phyloP scores from a whole-genome alignment of 2,888 invertebrate genomes.

The Tiliacea citrago region DNA sequence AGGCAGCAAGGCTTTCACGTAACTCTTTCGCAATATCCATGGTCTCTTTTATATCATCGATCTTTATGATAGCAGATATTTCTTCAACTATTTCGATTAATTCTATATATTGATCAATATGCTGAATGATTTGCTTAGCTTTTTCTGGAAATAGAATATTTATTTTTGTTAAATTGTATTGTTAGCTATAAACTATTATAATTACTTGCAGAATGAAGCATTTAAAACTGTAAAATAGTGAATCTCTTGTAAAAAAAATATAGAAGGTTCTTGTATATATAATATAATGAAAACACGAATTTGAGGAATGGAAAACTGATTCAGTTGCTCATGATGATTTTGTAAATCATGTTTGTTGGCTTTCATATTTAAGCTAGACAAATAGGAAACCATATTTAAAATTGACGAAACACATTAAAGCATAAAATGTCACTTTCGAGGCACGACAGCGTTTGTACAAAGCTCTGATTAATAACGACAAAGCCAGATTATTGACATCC shows the following conservation, averaged over 20 bases:
- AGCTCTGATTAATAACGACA: constrained; percentile 61
- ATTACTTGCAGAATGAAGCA: constrained; percentile 14
- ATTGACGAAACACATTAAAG: constrained; percentile 24
- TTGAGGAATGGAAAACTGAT: background rate
- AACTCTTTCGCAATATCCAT: constrained; percentile 78
- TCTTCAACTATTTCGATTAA: constrained; percentile 82
- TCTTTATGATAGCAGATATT: constrained; percentile 76
- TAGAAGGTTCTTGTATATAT: background rate
- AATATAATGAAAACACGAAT: background rate
- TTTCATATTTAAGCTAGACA: background rate
- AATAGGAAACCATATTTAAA: background rate
- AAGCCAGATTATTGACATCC: constrained; percentile 60
- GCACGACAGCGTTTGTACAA: constrained; percentile 63
- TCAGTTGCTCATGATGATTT: background rate
- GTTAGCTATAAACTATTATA: background rate
- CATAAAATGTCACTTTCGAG: constrained; percentile 10
- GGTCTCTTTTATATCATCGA: constrained; percentile 77
- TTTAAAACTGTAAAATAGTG: background rate
- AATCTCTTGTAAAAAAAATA: background rate
- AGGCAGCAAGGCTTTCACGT: constrained; percentile 70
- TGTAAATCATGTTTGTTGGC: background rate
- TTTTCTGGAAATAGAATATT: constrained; percentile 73
- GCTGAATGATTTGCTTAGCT: constrained; percentile 72
- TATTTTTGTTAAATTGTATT: background rate
- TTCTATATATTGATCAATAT: constrained; percentile 82